Evolutionary conservation across 2,888 invertebrate species (phyloP), one percentile per base, ranked within the genome.

Genomic region (Phanerotoma sp.): DNA sequence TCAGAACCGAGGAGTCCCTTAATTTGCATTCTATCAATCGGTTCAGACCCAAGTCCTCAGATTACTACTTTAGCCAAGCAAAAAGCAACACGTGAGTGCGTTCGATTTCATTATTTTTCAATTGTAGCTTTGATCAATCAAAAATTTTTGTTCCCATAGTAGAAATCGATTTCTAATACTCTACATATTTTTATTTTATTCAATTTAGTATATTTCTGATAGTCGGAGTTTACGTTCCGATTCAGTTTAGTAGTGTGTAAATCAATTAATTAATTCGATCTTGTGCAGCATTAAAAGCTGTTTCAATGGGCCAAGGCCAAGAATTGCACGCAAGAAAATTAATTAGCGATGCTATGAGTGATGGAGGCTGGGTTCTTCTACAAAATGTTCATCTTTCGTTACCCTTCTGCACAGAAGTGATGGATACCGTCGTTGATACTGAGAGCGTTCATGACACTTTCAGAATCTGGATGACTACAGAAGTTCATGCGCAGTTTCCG

Each of bases 251-350:
- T n/a, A n/a, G n/a, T n/a, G n/a, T n/a, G n/a, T n/a, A n/a, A n/a
- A n/a, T n/a, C n/a, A n/a, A n/a, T n/a, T n/a, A n/a, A n/a, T n/a
- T n/a, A n/a, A n/a, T n/a, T n/a, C n/a, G n/a, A n/a, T n/a, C n/a
- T n/a, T n/a, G n/a, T n/a, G 7, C 69, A 91, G 91, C 82, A 54
- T 74, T 92, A 11, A 88, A 89, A 72, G 86, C 91, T 1, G 93
- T 97, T 5, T 97, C 96, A 5, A 96, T 97, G 96, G 97, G 97
- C 3, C 97, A 97, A 82, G 97, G 96, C 0, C 96, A 97, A 80
- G 97, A 89, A 72, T 79, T 89, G 69, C 91, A 91, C 58, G 94
- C 94, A 0, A 83, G 93, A 21, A 86, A 88, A 70, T 84, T 93
- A 81, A 88, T 94, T 67, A 83, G 85, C 37, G 87, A 91, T 61